Evolutionary conservation across 2,113 vertebrate species (phyloP), one percentile per base, ranked within the genome.

Genomic region (Stictonetta naevosa): DNA sequence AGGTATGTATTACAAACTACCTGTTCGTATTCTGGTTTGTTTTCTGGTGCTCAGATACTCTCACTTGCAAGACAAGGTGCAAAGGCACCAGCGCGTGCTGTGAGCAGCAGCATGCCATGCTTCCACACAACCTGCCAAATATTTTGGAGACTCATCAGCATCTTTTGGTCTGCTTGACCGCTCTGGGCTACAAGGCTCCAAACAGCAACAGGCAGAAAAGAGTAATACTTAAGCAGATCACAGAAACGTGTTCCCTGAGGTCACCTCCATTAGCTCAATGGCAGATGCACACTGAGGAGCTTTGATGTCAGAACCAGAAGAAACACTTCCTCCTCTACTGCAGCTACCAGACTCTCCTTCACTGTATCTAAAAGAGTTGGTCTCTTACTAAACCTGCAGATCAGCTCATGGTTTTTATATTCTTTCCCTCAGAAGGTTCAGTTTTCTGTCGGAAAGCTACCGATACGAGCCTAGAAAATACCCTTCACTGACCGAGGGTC

Each of bases 51-150:
- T 87, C 67, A 76, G 44, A 53, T 5, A 62, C 16, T 82, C 67
- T 21, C 63, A 23, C 31, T 19, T 48, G 22, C 42, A 75, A 72
- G 36, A 42, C 19, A 86, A 52, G 8, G 77, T 23, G 22, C 62
- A 53, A 1, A 2, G n/a, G 22, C 25, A 64, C 13, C 34, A 75
- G 1, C 42, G 59, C 0, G 13, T 28, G 52, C 42, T 2, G 0
- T 33, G 25, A 74, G 13, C 29, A 86, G 34, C 5, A 69, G 40
- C 40, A 36, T n/a, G 10, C 21, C 56, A 23, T n/a, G 22, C 33
- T 48, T 50, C 58, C 12, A 44, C 21, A 53, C 55, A 48, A 72
- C 8, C 22, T 52, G 52, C 28, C 33, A 40, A 79, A 13, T 17
- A 20, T 22, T 78, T 50, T 53, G 44, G 50, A 76, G 53, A 69